These are phyloP conservation scores for Latheticus oryzae DNA, from an alignment of 2,888 invertebrate species.

Conservation along the genomic window DNA sequence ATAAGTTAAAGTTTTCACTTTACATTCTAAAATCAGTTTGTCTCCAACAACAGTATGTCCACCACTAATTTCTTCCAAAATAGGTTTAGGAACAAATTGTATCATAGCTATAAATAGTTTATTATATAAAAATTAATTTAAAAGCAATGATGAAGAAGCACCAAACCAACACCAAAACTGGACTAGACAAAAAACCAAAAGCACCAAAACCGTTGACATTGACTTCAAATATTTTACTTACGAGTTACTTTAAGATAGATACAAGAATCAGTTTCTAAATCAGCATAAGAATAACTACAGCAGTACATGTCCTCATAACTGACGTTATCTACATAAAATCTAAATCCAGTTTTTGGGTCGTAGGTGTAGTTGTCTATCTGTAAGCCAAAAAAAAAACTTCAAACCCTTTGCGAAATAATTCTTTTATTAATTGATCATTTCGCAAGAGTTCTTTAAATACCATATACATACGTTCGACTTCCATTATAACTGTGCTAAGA, in stretches of 20 bases:
- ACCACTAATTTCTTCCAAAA: constrained; percentile 52
- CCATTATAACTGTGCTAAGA: constrained; percentile 19
- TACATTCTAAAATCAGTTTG: constrained; percentile 58
- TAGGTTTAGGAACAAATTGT: constrained; percentile 43
- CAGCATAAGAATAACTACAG: constrained; percentile 55
- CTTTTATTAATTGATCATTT: too few species aligned
- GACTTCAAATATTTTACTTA: constrained; percentile 50
- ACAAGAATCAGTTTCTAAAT: constrained; percentile 12
- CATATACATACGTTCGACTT: constrained; percentile 46
- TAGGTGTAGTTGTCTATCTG: constrained; percentile 58
- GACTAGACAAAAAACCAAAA: constrained; percentile 31
- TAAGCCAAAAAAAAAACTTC: constrained; percentile 47
- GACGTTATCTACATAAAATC: constrained; percentile 57
- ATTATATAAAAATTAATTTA: constrained; percentile 2
- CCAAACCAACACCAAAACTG: constrained; percentile 44
- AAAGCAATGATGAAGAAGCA: constrained; percentile 18
- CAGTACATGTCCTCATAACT: constrained; percentile 54
- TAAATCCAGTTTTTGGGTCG: constrained; percentile 67
- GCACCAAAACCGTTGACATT: constrained; percentile 5
- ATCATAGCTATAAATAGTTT: constrained; percentile 30
- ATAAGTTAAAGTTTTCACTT: constrained; percentile 49
- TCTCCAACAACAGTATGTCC: constrained; percentile 60
- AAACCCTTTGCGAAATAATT: constrained; percentile 23
- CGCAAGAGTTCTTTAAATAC: too few species aligned
- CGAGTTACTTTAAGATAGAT: constrained; percentile 39